Base-by-base conservation (phyloP, 1,140 invertebrate genomes). In the Drosophila teissieri region DNA sequence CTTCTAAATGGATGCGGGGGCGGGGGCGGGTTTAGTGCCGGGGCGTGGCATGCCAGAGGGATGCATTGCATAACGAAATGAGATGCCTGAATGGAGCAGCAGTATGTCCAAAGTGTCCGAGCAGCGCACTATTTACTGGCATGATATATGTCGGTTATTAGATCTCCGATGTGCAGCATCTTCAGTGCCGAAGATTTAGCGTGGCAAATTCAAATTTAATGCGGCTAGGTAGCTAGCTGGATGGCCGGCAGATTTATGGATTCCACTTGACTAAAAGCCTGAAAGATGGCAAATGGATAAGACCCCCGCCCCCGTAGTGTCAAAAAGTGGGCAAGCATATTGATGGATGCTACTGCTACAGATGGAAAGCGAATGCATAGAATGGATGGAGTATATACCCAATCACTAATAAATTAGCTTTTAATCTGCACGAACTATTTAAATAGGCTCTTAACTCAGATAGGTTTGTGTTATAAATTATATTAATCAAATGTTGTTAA, bases 41-140 rank as follows among this genome's bases (percentile, higher is more conserved):
- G 12, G 10, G 14, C 2, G 31, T 22, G 37, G 8, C n/a, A 6
- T 15, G 31, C 7, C 11, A 7, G 45, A 19, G 34, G 48, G 48
- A 62, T n/a, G n/a, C n/a, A n/a, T 63, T 63, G 60, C 49, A 63
- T 62, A 52, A 63, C 27, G 17, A 54, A 54, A 63, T 63, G 49
- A 63, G 60, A 63, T 54, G 60, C 60, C 52, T 54, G 39, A 63
- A 54, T 44, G 60, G 34, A 31, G 24, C 42, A 31, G 37, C n/a
- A 51, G 15, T 36, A 5, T 49, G 49, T 36, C 45, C 57, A 51
- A 60, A 40, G 46, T 31, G 46, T 61, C 36, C 58, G 22, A 49
- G 22, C 22, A 39, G 8, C 46, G 11, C 49, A 61, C 37, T 54
- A 54, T 63, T 54, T 63, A 54, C 60, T 36, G n/a, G 24, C 24